These are phyloP conservation scores for Trochalopteron elliotii DNA, from an alignment of 2,113 vertebrate species.

Conservation along the genomic window DNA sequence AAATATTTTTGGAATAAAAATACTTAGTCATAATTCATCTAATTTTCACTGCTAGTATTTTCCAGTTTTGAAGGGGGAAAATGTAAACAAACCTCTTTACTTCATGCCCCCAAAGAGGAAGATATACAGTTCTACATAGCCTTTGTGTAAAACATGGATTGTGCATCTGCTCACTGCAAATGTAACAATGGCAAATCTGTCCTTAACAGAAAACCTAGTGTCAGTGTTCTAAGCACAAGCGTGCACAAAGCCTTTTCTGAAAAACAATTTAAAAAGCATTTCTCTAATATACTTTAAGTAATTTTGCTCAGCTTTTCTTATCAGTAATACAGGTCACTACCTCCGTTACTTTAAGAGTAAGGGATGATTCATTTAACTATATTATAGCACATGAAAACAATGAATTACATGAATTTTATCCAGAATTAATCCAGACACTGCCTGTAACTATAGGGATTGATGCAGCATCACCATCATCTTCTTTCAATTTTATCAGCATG, in stretches of 20 bases:
- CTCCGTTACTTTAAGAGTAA: not conserved
- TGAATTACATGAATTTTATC: not conserved
- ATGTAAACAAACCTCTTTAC: not conserved
- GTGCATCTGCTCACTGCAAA: not conserved
- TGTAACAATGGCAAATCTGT: slow-evolving; percentile 8
- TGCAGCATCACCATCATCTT: not conserved
- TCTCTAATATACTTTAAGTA: not conserved
- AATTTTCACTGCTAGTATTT: not conserved
- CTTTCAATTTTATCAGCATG: not conserved
- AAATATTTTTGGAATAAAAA: not conserved
- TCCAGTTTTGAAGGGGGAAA: not conserved
- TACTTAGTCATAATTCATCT: not conserved
- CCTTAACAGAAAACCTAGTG: not conserved
- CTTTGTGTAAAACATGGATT: not conserved
- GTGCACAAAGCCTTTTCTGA: not conserved
- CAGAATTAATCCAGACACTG: not conserved
- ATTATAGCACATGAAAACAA: not conserved
- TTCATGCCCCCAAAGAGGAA: not conserved
- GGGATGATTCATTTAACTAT: not conserved
- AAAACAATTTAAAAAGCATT: not conserved
- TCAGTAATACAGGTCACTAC: not conserved
- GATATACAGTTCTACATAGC: no score
- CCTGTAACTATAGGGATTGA: not conserved
- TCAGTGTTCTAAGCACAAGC: not conserved
- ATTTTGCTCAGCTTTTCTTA: not conserved